phyloP scores from a whole-genome alignment of 2,797 vertebrate species.

The Ispidina lecontei region DNA sequence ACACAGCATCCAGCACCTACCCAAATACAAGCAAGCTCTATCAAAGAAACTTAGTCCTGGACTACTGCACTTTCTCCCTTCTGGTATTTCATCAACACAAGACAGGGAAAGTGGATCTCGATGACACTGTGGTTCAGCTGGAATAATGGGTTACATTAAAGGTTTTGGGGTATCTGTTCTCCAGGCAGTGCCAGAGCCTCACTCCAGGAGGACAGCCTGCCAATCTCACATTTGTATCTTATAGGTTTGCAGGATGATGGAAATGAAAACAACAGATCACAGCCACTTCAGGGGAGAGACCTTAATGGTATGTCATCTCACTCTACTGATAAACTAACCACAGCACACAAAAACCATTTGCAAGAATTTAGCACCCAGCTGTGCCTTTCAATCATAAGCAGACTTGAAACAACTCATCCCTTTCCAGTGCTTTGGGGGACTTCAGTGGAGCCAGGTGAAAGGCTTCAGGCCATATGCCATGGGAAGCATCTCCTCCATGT shows the following conservation, averaged over 20 bases:
- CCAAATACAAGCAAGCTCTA: background rate
- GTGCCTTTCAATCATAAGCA: accelerated
- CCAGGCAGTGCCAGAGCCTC: background rate
- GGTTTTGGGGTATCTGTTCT: background rate
- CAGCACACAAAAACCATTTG: background rate
- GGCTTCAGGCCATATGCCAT: accelerated
- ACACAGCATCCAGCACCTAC: background rate
- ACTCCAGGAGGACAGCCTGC: background rate
- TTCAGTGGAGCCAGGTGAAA: accelerated
- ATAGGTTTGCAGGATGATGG: slow-evolving; percentile 48
- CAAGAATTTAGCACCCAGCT: background rate
- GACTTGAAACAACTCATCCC: background rate
- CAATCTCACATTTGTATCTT: background rate
- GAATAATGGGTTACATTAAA: background rate
- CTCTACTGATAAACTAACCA: background rate
- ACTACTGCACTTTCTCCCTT: background rate
- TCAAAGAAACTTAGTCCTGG: background rate
- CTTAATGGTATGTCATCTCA: slow-evolving; percentile 32
- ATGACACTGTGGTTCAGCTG: background rate
- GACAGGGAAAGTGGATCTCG: background rate
- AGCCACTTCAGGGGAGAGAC: slow-evolving; percentile 21
- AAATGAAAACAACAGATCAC: slow-evolving; percentile 65
- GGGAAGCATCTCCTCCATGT: accelerated
- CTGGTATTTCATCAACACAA: background rate
- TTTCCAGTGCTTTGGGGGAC: accelerated